Conservation (phyloP, 2,797 vertebrate species). For the Notoglanidium macrostoma region DNA sequence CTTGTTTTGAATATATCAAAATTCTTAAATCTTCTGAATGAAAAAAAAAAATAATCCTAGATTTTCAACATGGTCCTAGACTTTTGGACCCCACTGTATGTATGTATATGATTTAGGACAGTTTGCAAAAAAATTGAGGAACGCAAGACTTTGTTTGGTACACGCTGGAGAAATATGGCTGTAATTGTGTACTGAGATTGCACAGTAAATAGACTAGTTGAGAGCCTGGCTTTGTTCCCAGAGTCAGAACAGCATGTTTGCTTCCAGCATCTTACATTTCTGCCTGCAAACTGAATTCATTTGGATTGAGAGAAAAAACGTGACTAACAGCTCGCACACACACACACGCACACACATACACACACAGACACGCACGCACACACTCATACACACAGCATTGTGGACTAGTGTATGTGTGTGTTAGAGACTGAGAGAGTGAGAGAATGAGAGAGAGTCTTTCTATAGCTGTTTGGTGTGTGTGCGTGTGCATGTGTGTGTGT, state of each 20-base stretch:
- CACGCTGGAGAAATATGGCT: constrained; percentile 20
- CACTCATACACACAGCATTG: background rate
- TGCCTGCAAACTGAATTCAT: constrained; percentile 35
- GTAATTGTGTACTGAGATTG: constrained; percentile 27
- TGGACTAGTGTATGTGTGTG: constrained; percentile 3
- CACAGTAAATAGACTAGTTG: constrained; percentile 27
- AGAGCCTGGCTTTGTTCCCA: constrained; percentile 47
- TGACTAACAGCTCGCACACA: constrained; percentile 22
- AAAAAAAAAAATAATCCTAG: too few species aligned
- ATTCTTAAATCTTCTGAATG: too few species aligned
- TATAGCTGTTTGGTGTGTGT: constrained; percentile 2
- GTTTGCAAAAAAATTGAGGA: background rate
- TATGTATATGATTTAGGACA: background rate
- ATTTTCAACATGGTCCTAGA: background rate
- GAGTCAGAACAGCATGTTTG: constrained; percentile 29
- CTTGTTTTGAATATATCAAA: background rate
- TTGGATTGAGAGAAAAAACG: constrained; percentile 18
- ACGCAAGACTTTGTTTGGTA: background rate
- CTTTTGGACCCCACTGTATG: background rate
- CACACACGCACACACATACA: background rate
- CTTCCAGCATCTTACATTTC: constrained; percentile 42
- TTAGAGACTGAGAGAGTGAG: background rate
- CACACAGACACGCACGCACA: background rate
- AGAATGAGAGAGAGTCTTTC: background rate
- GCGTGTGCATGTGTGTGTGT: background rate